Percentiles rank a stretch among this genome's conserved stretches.
phyloP scores from a whole-genome alignment of 2,888 invertebrate genomes.

The Heliconius ethilla region DNA sequence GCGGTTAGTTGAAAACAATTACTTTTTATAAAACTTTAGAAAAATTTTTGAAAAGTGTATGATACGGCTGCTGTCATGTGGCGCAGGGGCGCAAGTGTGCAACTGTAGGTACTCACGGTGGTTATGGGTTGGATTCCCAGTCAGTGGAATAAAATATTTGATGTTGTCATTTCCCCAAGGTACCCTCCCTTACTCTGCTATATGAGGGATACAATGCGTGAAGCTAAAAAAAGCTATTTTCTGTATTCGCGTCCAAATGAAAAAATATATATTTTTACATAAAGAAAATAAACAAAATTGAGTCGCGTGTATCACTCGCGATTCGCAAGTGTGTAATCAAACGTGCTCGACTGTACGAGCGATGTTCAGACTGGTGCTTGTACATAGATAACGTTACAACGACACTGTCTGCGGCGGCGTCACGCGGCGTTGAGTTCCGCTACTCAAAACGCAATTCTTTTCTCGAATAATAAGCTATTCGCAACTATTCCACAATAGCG shows the following conservation, averaged over 20 bases:
- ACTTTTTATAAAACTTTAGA: background rate
- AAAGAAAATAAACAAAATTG: conserved; percentile 4
- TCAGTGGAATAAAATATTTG: background rate
- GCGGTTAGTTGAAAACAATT: conserved; percentile 8
- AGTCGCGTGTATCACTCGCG: conserved; percentile 6
- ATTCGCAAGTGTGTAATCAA: conserved; percentile 20
- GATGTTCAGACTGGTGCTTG: background rate
- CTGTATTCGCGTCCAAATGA: background rate
- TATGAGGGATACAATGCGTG: background rate
- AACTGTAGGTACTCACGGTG: background rate
- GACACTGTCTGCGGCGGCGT: too few relatives aligned
- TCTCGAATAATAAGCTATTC: background rate
- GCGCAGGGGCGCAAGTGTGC: background rate
- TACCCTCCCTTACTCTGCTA: background rate
- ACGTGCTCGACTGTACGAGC: conserved; percentile 5
- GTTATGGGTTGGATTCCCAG: background rate
- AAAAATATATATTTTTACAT: conserved; percentile 4
- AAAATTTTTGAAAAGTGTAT: background rate
- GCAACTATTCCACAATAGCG: background rate
- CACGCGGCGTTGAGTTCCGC: too few relatives aligned
- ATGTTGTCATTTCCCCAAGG: background rate
- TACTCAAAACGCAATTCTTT: too few relatives aligned
- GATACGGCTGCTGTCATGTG: background rate
- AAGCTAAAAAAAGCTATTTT: background rate
- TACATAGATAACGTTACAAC: background rate